A percentile compares a stretch with the other conserved stretches of the same genome.
These are phyloP conservation scores for Atherinomorus stipes DNA, from an alignment of 2,113 vertebrate genomes.

Conservation along the genomic window DNA sequence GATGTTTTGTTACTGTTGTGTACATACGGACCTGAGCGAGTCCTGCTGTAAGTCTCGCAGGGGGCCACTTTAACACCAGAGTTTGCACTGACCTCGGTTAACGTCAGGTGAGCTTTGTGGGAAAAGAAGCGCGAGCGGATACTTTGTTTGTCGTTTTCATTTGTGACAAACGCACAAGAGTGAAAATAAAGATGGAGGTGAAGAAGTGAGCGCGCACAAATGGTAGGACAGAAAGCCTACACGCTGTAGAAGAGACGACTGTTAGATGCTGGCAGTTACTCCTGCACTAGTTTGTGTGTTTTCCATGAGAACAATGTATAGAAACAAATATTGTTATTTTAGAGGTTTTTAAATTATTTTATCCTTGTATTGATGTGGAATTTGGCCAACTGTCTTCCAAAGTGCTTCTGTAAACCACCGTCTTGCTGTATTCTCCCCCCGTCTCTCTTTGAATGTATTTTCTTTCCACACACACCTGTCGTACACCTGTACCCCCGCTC, in stretches of 20 bases:
- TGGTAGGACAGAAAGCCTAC: not conserved
- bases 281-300: slow-evolving; percentile 50
- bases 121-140: not conserved
- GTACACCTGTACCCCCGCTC: slow-evolving; percentile 3
- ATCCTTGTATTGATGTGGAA: slow-evolving; percentile 20
- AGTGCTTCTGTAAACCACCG: slow-evolving; percentile 9
- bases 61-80: slow-evolving; percentile 27
- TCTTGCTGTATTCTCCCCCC: slow-evolving; percentile 27
- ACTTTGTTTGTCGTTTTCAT: slow-evolving; percentile 32
- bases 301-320: slow-evolving; percentile 19
- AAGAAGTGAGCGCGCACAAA: slow-evolving; percentile 14
- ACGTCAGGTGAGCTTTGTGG: not conserved
- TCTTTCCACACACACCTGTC: not conserved
- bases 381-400: slow-evolving; percentile 49
- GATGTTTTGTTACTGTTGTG: slow-evolving; percentile 21
- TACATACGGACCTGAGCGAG: not conserved
- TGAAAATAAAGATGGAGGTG: slow-evolving; percentile 21
- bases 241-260: not conserved
- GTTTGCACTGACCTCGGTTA: slow-evolving; percentile 55
- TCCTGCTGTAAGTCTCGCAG: not conserved
- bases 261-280: slow-evolving; percentile 20
- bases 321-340: slow-evolving; percentile 32
- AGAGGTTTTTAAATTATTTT: slow-evolving; percentile 56
- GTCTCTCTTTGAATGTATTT: slow-evolving; percentile 41
- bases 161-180: slow-evolving; percentile 6